Evolutionary conservation across 1,140 invertebrate species (phyloP), one percentile per base, ranked within the genome.

Genomic region (Mactra quadrangularis): DNA sequence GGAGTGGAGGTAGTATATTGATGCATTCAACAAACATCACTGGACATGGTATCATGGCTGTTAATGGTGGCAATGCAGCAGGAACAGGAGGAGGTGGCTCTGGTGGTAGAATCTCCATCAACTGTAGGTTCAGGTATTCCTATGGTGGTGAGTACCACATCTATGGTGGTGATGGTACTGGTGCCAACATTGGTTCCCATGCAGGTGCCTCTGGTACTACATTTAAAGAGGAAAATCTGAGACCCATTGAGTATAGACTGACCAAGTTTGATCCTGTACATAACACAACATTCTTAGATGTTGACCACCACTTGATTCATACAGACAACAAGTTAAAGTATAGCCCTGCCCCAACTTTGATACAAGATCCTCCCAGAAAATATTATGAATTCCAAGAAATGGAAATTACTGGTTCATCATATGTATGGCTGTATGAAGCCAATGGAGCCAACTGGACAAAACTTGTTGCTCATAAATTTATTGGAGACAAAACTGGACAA

Each of bases 401-500:
- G 66, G 87, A 89, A 60, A 76, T 90, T 0, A 87, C 87, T 31
- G 89, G 89, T 38, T 85, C 86, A 35, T 79, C 89, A 0, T 71
- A 85, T 29, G 68, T 86, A 3, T 75, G 87, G 72, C n/a, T 64
- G 1, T 64, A 64, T 35, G 38, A 64, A 17, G 35, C 33, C 13
- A 38, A 33, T 22, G 35, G 38, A 1, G 41, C 38, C 45, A 15
- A 45, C 3, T 45, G 57, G 31, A 87, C 89, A 3, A 74, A 68
- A 47, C 82, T 89, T 3, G 78, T 85, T 38, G 85, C 85, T 27
- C 88, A 89, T 38, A 84, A 72, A 15, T 89, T 90, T 72, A 87
- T 90, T 57, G 89, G 89, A 13, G 89, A 90, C 82, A 90, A 90
- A 68, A 89, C 89, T 45, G 89, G 89, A 13, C 81, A 86, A n/a